Evolutionary conservation across 2,888 invertebrate species (phyloP).

Genomic region (Desoria tigrina): DNA sequence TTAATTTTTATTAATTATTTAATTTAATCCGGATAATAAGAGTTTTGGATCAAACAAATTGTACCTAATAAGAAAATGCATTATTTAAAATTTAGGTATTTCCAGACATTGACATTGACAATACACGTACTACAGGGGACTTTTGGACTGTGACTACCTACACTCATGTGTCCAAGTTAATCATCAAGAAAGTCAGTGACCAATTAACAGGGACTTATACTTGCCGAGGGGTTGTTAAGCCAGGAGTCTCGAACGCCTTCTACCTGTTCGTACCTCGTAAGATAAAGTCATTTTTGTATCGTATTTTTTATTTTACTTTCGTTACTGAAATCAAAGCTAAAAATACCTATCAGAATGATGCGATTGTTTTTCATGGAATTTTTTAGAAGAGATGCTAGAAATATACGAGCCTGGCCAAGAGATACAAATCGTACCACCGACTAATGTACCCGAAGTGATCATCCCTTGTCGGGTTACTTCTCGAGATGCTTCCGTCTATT

Average conservation of each 20-base stretch:
- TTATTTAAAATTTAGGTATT: slow-evolving; percentile 31
- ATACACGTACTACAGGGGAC: slow-evolving; percentile 33
- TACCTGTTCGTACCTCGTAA: slow-evolving; percentile 44
- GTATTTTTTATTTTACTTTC: not conserved
- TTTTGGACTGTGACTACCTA: slow-evolving; percentile 38
- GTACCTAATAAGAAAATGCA: too few species aligned
- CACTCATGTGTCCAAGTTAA: slow-evolving; percentile 27
- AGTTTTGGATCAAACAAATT: too few species aligned
- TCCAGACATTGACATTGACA: slow-evolving; percentile 39
- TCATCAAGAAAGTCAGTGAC: slow-evolving; percentile 31
- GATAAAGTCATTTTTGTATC: slow-evolving; percentile 1
- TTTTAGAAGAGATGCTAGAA: slow-evolving; percentile 32
- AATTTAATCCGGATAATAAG: too few species aligned
- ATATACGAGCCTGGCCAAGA: slow-evolving; percentile 29
- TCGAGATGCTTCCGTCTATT: slow-evolving; percentile 32
- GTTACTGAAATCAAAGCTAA: not conserved
- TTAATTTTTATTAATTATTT: not conserved
- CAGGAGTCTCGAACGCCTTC: slow-evolving; percentile 33
- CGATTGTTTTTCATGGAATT: not conserved
- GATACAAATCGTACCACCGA: slow-evolving; percentile 33
- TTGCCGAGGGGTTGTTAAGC: slow-evolving; percentile 35
- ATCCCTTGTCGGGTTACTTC: slow-evolving; percentile 35
- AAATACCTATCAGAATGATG: slow-evolving; percentile 1
- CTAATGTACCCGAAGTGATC: slow-evolving; percentile 33
- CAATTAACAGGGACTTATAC: slow-evolving; percentile 36